Percentiles rank a stretch among this genome's conserved stretches.
These are phyloP conservation scores for Phymanthus crucifer DNA, from an alignment of 92 coral and sea anemone genomes.

Conservation along the genomic window DNA sequence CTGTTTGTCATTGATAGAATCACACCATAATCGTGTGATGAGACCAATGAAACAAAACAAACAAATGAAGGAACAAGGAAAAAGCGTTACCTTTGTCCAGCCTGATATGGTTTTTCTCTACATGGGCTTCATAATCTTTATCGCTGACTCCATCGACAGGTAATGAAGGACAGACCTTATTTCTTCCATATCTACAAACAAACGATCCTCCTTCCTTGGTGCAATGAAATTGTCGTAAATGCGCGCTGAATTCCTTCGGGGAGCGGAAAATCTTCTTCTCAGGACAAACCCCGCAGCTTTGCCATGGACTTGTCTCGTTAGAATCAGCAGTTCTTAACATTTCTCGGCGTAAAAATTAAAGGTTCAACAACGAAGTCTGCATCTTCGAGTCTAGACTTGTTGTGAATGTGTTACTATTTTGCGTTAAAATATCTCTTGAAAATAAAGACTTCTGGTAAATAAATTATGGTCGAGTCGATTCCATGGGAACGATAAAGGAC, in stretches of 20 bases:
- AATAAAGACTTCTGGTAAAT: not conserved
- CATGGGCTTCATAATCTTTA: constrained; percentile 93
- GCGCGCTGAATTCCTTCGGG: constrained; percentile 88
- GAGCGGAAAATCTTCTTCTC: constrained; percentile 80
- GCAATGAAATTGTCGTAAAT: constrained; percentile 88
- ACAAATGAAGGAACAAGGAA: not conserved
- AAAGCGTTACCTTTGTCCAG: constrained; percentile 55
- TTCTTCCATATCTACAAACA: constrained; percentile 95
- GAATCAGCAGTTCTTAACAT: constrained; percentile 94
- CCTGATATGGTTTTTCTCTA: constrained; percentile 78
- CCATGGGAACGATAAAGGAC: not conserved
- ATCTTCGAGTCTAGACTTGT: constrained; percentile 11
- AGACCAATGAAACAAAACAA: not conserved
- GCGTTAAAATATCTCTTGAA: not conserved
- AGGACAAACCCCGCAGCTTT: constrained; percentile 84
- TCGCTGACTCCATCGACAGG: constrained; percentile 99
- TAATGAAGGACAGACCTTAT: constrained; percentile 97
- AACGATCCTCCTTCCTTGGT: constrained; percentile 97
- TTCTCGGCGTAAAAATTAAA: constrained; percentile 25
- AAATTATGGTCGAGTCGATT: not conserved
- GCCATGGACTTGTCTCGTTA: constrained; percentile 89
- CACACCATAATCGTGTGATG: constrained; percentile 5
- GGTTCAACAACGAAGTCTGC: constrained; percentile 2
- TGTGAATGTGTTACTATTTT: constrained; percentile 67
- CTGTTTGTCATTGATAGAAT: constrained; percentile 10